These are phyloP conservation scores for Lethrus apterus DNA, from an alignment of 1,140 invertebrate genomes.

Conservation along the genomic window DNA sequence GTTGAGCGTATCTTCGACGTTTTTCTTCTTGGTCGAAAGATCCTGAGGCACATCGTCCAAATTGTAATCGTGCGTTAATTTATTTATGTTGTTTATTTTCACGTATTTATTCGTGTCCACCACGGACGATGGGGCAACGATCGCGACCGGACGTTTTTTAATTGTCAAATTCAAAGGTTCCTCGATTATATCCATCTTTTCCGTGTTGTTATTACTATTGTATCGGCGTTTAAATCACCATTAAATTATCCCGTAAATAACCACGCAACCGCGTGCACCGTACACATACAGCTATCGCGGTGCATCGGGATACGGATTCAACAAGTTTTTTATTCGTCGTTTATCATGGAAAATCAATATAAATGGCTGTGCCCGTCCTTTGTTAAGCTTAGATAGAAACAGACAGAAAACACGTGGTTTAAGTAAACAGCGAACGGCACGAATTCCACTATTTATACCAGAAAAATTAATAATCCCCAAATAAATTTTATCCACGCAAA, in stretches of 20 bases:
- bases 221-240: background rate
- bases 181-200: constrained; percentile 31
- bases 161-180: constrained; percentile 43
- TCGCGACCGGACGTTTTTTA: constrained; percentile 45
- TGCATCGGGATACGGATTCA: constrained; percentile 34
- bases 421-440: constrained; percentile 12
- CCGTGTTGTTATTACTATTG: background rate
- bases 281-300: constrained; percentile 27
- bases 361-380: constrained; percentile 41
- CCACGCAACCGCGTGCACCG: constrained; percentile 15
- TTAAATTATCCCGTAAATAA: too few relatives aligned
- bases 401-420: constrained; percentile 34
- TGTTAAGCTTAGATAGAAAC: constrained; percentile 40
- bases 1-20: constrained; percentile 23
- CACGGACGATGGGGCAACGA: constrained; percentile 40
- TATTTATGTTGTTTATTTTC: constrained; percentile 20
- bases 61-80: constrained; percentile 6
- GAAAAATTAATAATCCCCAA: background rate
- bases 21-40: constrained; percentile 31
- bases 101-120: constrained; percentile 19
- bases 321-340: constrained; percentile 43
- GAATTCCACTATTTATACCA: background rate
- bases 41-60: constrained; percentile 28
- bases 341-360: constrained; percentile 44
- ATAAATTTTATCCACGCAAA: too few relatives aligned